Percentiles rank a stretch among this genome's conserved stretches.
These are phyloP conservation scores for Geotrupes spiniger DNA, from an alignment of 2,888 invertebrate genomes.

Conservation along the genomic window DNA sequence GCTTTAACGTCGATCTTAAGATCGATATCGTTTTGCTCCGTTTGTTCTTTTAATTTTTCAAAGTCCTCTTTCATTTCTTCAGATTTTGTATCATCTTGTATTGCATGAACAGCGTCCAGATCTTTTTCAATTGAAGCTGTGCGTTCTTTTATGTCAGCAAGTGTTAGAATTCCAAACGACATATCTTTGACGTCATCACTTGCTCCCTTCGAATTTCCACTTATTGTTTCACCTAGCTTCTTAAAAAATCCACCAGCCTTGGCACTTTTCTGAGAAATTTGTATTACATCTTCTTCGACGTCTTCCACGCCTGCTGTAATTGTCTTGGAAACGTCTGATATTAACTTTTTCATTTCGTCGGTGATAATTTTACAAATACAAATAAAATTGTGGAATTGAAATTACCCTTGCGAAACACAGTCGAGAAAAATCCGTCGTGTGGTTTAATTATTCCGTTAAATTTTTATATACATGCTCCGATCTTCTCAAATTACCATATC, in stretches of 20 bases:
- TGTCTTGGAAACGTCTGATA: too few relatives aligned
- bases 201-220: slow-evolving; percentile 21
- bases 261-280: slow-evolving; percentile 14
- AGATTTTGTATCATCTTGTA: slow-evolving; percentile 20
- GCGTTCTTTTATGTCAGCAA: not conserved
- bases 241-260: slow-evolving; percentile 22
- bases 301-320: too few relatives aligned
- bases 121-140: too few relatives aligned
- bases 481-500: too few relatives aligned
- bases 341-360: not conserved
- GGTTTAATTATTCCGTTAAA: too few relatives aligned
- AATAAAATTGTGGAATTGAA: too few relatives aligned
- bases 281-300: not conserved
- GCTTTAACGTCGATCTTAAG: slow-evolving; percentile 6
- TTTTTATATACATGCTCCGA: too few relatives aligned
- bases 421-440: too few relatives aligned
- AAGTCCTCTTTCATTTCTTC: slow-evolving; percentile 16
- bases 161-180: too few relatives aligned
- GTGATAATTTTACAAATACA: too few relatives aligned
- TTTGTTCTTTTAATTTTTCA: slow-evolving; percentile 10
- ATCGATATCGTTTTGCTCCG: slow-evolving; percentile 6
- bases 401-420: too few relatives aligned
- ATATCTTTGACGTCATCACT: slow-evolving; percentile 9
- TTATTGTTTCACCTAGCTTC: slow-evolving; percentile 23
- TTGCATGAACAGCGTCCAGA: slow-evolving; percentile 13